Evolutionary conservation across 2,888 invertebrate species (phyloP), one percentile per base, ranked within the genome.

Genomic region (Linyphia triangularis): DNA sequence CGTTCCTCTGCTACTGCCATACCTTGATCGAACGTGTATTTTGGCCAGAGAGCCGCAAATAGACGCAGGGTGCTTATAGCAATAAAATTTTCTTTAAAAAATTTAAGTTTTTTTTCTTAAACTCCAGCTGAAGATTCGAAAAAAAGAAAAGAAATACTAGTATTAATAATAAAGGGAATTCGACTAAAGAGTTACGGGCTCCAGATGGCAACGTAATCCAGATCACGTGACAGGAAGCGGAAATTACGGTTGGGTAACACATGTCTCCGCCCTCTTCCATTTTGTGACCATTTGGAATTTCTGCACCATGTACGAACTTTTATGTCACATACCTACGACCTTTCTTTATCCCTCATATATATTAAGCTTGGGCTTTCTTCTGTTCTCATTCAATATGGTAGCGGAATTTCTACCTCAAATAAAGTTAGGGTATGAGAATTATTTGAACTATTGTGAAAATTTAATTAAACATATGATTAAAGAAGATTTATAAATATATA

Each of bases 161-260:
- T 22, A 19, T 16, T 51, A 26, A 43, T 43, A 37, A 73, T 26
- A 30, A 59, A 75, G 22, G 51, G 59, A 40, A 61, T 77, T 40
- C 40, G n/a, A 24, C 28, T 28, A 6, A 28, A 51, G 33, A 79
- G 30, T 67, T 77, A 26, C 78, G 30, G 51, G 43, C 22, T 1
- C 84, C 84, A 84, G 75, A 84, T 84, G 84, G 84, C 84, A 84
- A 67, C 26, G 28, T 22, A 10, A 57, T 82, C 72, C 24, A n/a
- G n/a, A 13, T 63, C 82, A 70, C 72, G 75, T 72, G 81, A 72
- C 73, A 73, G 86, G 86, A 79, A 86, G 59, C 81, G 86, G 81
- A 86, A 86, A 73, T 81, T 43, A 73, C 72, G 51, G 86, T 43
- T 59, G 75, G 75, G 59, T 51, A 86, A 73, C 79, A 86, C 81